Percentiles rank a stretch among this genome's conserved stretches.
Evolutionary conservation across 2,888 invertebrate species (phyloP).

Genomic region (Blera fallax): DNA sequence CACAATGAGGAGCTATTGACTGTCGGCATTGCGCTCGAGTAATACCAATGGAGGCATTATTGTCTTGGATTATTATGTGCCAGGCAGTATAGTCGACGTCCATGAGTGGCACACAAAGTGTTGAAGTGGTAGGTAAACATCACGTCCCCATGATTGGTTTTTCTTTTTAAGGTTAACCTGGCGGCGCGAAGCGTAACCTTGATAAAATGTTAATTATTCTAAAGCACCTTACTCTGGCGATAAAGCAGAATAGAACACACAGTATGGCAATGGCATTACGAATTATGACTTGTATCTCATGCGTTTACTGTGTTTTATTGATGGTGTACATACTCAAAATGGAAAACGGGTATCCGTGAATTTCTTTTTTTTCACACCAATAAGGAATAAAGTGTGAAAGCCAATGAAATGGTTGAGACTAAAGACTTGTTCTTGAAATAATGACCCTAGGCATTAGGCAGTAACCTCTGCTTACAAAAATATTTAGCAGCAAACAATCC

Average conservation of each 20-base stretch:
- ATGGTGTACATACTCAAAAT: not conserved
- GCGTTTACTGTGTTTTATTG: constrained; percentile 8
- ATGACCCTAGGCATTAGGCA: not conserved
- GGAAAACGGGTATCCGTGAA: not conserved
- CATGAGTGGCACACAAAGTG: constrained; percentile 25
- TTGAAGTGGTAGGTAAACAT: constrained; percentile 44
- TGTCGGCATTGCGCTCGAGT: constrained; percentile 29
- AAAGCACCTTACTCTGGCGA: constrained; percentile 12
- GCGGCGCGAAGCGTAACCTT: constrained; percentile 52
- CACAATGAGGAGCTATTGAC: constrained; percentile 30
- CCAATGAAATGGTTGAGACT: not conserved
- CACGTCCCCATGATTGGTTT: constrained; percentile 34
- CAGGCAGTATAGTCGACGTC: constrained; percentile 10
- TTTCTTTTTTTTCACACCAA: not conserved
- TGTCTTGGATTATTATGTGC: constrained; percentile 46
- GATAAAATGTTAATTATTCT: constrained; percentile 53
- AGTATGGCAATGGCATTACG: not conserved
- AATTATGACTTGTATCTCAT: constrained; percentile 17
- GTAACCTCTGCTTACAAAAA: too few relatives aligned
- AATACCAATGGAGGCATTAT: constrained; percentile 13
- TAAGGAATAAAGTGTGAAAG: not conserved
- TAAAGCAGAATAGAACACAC: constrained; percentile 5
- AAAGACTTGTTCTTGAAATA: not conserved
- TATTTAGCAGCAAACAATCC: too few relatives aligned
- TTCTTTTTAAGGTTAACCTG: constrained; percentile 52